Percentiles rank a stretch among this genome's conserved stretches.
Evolutionary conservation across 2,888 invertebrate species (phyloP).

Genomic region (Rosalia funebris): DNA sequence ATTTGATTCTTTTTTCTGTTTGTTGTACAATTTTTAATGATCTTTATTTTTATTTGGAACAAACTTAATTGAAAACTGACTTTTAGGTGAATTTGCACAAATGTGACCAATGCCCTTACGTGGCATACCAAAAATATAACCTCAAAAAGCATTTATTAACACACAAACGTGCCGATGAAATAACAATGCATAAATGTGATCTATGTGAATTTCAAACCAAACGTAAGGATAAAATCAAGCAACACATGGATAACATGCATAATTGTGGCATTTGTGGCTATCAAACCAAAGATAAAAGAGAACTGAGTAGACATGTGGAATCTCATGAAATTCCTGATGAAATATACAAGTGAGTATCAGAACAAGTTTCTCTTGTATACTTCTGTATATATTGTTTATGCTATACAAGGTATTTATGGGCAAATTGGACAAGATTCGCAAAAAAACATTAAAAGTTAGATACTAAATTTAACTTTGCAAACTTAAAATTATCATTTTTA

Average conservation of each 20-base stretch:
- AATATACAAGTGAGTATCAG: constrained; percentile 4
- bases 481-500: no score
- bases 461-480: no score
- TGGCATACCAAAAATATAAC: constrained; percentile 20
- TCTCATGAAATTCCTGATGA: not conserved
- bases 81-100: not conserved
- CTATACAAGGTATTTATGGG: no score
- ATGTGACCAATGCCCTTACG: constrained; percentile 17
- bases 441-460: no score
- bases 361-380: no score
- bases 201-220: constrained; percentile 1
- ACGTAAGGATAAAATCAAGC: constrained; percentile 3
- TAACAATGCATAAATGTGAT: constrained; percentile 3
- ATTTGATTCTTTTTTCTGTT: no score
- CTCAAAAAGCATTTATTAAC: constrained; percentile 19
- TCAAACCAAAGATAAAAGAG: not conserved
- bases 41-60: no score
- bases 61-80: no score
- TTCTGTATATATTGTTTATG: no score
- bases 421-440: no score
- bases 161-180: constrained; percentile 4
- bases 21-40: no score
- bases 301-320: not conserved
- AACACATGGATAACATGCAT: constrained; percentile 5
- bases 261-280: not conserved